Conservation (phyloP, 2,888 invertebrate genomes). For the Sinelater perroti region DNA sequence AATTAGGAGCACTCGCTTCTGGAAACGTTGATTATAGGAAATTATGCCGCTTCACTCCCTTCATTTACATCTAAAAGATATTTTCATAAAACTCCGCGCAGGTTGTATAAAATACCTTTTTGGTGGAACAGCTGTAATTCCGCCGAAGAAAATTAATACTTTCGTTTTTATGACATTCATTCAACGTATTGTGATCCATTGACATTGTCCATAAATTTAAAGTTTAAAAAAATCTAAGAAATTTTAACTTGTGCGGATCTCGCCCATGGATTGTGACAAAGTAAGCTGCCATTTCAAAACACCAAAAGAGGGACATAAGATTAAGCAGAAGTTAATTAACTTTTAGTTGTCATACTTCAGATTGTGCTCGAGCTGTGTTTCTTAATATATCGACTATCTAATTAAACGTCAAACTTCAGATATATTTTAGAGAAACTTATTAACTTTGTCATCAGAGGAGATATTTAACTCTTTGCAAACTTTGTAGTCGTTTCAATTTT, state of each 20-base stretch:
- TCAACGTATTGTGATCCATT: too few relatives aligned
- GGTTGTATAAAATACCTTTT: slow-evolving; percentile 35
- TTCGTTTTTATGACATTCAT: too few relatives aligned
- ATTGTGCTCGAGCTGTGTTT: neutral
- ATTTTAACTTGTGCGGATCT: too few relatives aligned
- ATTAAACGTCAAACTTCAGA: slow-evolving; percentile 5
- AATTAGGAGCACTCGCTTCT: slow-evolving; percentile 44
- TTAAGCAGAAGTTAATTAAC: slow-evolving; percentile 5
- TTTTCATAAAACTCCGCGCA: slow-evolving; percentile 36
- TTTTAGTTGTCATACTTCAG: slow-evolving; percentile 11
- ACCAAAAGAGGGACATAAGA: too few relatives aligned
- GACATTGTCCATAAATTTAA: too few relatives aligned
- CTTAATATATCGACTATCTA: slow-evolving; percentile 5
- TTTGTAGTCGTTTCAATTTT: too few relatives aligned
- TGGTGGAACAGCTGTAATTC: slow-evolving; percentile 32
- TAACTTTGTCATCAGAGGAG: neutral
- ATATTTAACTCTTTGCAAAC: neutral
- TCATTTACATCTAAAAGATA: slow-evolving; percentile 39
- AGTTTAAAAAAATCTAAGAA: too few relatives aligned
- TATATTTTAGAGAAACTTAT: slow-evolving; percentile 1
- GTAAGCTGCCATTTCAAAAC: too few relatives aligned
- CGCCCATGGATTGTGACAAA: too few relatives aligned
- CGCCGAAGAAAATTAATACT: slow-evolving; percentile 31
- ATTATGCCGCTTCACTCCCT: slow-evolving; percentile 39
- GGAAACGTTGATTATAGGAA: slow-evolving; percentile 44